These are phyloP conservation scores for Cetonia aurata DNA, from an alignment of 2,888 invertebrate genomes.

Conservation along the genomic window DNA sequence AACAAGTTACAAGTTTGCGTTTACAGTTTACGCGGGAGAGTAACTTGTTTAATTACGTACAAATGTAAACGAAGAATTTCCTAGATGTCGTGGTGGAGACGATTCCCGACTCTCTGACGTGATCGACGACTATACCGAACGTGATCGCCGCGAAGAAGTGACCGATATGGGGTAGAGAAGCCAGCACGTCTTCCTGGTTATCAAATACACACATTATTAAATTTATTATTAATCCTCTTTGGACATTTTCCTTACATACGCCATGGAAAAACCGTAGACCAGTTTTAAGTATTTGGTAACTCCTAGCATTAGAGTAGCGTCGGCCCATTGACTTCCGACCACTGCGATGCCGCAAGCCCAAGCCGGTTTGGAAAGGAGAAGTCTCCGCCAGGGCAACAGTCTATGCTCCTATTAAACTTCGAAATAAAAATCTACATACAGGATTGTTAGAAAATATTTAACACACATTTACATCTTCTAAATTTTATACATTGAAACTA, in stretches of 20 bases:
- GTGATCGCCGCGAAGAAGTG: constrained; percentile 71
- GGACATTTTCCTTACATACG: constrained; percentile 65
- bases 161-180: constrained; percentile 71
- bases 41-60: constrained; percentile 59
- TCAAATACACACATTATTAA: neutral
- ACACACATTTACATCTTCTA: no score
- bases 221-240: neutral
- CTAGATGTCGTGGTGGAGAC: constrained; percentile 71
- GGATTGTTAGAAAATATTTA: constrained; percentile 39
- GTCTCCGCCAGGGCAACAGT: constrained; percentile 69
- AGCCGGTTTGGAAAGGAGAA: constrained; percentile 70
- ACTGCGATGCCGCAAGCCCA: constrained; percentile 73
- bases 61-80: constrained; percentile 71
- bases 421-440: neutral
- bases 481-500: no score
- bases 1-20: neutral
- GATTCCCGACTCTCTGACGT: constrained; percentile 68
- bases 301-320: constrained; percentile 71
- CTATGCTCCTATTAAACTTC: constrained; percentile 61
- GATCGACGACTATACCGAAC: constrained; percentile 71
- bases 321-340: constrained; percentile 73
- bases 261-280: constrained; percentile 72
- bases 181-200: constrained; percentile 69
- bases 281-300: constrained; percentile 72
- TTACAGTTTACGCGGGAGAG: neutral